Conservation (phyloP, 2,113 vertebrate genomes). For the Nymphicus hollandicus region DNA sequence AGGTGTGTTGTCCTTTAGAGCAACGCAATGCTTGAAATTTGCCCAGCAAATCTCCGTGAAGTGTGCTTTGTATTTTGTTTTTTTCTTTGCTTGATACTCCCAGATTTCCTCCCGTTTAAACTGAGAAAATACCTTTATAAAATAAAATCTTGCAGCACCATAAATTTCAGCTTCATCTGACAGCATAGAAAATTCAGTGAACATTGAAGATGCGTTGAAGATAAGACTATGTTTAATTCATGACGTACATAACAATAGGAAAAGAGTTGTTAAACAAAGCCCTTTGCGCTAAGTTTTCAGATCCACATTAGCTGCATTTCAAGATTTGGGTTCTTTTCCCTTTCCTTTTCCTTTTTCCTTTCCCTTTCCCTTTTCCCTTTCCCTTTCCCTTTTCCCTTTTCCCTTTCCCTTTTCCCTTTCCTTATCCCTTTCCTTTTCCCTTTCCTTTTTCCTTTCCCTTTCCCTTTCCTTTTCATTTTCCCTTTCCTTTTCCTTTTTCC, state of each 20-base stretch:
- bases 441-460: too few species aligned
- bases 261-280: neutral
- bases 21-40: neutral
- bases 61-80: neutral
- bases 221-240: neutral
- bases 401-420: too few species aligned
- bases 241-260: neutral
- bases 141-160: neutral
- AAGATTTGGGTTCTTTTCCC: neutral
- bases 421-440: too few species aligned
- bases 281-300: neutral
- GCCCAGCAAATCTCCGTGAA: neutral
- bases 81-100: neutral
- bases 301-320: neutral
- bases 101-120: neutral
- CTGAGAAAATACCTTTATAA: neutral
- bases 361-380: neutral
- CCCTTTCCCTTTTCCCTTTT: too few species aligned
- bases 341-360: neutral
- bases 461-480: too few species aligned
- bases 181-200: neutral
- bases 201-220: neutral
- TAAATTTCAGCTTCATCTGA: neutral
- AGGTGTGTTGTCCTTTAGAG: neutral
- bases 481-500: neutral